A percentile compares a stretch with the other conserved stretches of the same genome.
Conservation (phyloP, 2,797 vertebrate genomes). For the Falco rusticolus region DNA sequence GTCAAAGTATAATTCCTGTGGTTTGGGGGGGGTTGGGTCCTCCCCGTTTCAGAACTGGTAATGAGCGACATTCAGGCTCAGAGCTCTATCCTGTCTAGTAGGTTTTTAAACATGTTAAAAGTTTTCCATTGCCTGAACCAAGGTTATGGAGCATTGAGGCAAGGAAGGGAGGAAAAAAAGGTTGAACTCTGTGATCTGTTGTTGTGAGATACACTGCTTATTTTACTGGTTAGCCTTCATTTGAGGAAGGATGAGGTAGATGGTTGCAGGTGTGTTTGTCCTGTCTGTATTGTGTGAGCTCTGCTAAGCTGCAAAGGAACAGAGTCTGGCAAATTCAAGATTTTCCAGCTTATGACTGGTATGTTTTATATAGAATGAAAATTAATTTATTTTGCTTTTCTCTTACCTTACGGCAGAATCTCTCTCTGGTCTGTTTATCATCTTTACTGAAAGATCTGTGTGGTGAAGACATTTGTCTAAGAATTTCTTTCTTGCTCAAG, state of each 20-base stretch:
- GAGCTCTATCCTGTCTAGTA: neutral
- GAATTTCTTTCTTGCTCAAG: conserved; percentile 88
- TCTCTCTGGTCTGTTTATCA: conserved; percentile 78
- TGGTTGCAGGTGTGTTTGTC: neutral
- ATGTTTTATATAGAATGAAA: neutral
- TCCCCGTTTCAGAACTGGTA: neutral
- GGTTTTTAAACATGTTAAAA: neutral
- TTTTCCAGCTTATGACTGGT: neutral
- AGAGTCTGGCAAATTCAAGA: neutral
- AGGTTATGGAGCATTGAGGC: neutral
- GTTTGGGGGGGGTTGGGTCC: rapidly evolving
- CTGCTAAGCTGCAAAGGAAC: neutral
- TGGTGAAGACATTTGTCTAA: conserved; percentile 94
- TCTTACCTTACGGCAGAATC: conserved; percentile 89
- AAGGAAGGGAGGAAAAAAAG: neutral
- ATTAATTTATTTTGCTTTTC: neutral
- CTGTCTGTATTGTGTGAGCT: neutral
- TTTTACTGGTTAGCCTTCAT: neutral
- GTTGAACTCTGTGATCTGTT: neutral
- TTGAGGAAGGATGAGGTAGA: neutral
- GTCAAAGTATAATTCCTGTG: neutral
- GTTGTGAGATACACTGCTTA: neutral
- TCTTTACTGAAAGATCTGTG: conserved; percentile 78
- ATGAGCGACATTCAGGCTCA: neutral
- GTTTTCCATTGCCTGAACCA: neutral